phyloP scores from a whole-genome alignment of 2,888 invertebrate genomes.

The Ichneumoninae sp. region DNA sequence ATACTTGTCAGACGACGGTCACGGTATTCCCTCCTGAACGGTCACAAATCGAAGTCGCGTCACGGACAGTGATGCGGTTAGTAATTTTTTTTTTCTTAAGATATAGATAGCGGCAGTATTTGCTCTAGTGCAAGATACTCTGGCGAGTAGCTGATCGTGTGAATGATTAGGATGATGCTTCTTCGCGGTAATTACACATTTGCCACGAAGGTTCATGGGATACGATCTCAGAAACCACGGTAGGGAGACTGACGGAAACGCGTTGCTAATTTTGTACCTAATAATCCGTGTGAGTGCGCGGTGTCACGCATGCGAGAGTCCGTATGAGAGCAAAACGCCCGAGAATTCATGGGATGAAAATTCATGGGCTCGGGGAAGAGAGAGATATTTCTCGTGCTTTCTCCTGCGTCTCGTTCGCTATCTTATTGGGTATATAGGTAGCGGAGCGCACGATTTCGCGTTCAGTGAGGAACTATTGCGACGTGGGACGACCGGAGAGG shows the following conservation, averaged over 20 bases:
- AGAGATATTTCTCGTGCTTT: conserved; percentile 37
- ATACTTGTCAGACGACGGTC: no score
- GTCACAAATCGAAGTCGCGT: conserved; percentile 5
- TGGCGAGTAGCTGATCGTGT: conserved; percentile 59
- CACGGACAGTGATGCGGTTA: neutral
- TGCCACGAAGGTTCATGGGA: conserved; percentile 37
- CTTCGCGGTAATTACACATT: conserved; percentile 65
- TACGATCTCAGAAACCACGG: conserved; percentile 38
- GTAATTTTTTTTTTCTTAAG: neutral
- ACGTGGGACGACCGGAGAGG: neutral
- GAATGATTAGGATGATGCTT: conserved; percentile 61
- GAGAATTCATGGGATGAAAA: conserved; percentile 61
- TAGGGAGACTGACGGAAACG: conserved; percentile 57
- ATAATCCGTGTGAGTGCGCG: conserved; percentile 61
- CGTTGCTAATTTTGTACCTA: conserved; percentile 66
- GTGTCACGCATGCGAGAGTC: conserved; percentile 20
- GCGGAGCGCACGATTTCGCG: conserved; percentile 40
- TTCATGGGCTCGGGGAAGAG: conserved; percentile 39
- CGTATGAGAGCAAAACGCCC: conserved; percentile 40
- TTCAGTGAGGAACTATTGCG: conserved; percentile 50
- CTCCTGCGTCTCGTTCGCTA: conserved; percentile 33
- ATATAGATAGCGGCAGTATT: conserved; percentile 30
- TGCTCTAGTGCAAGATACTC: conserved; percentile 7
- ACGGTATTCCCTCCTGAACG: neutral
- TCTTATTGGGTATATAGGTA: conserved; percentile 10